Base-by-base conservation (phyloP, 2,113 vertebrate species). In the Gallinago media region DNA sequence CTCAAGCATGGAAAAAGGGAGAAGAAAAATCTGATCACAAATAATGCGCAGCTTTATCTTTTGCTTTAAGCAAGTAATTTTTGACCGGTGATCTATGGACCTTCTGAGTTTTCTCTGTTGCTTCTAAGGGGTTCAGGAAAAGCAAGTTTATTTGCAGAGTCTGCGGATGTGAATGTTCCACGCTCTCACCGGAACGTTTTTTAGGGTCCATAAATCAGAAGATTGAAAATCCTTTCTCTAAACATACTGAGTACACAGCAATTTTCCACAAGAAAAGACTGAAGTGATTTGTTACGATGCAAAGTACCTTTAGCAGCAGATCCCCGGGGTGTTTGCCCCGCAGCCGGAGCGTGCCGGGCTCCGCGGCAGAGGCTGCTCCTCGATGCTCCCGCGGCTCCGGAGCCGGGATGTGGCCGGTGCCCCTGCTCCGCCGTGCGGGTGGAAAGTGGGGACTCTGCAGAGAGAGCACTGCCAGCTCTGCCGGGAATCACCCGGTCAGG, bases 261-360 rank as follows among this genome's bases (percentile, higher is more conserved):
- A 73, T 93, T 96, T 96, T 94, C 95, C 93, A 91, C 93, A 80
- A 85, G 92, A 79, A 88, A 61, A 73, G 77, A 16, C 66, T 29
- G 3, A 85, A 88, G 68, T 79, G 88, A 91, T 92, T 46, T 73
- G 85, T 68, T 73, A 71, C 54, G 66, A 71, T 2, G 50, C 75
- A 76, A 46, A 46, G 85, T 87, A 42, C 74, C 91, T 94, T 85
- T 62, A 89, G 80, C 59, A 36, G 11, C 8, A 4, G n/a, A 14
- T 76, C 86, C 27, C 91, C 0, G 6, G 62, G n/a, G 93, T 25
- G 1, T 74, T 61, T 72, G 59, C 61, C 66, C 52, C 5, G 25
- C 78, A 92, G 84, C 86, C 8, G 50, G 50, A 25, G 12, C 7
- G 23, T 13, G 8, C 50, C 5, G 26, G 50, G 50, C 91, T 91